These are phyloP conservation scores for Hipparchia sbordonii DNA, from an alignment of 2,888 invertebrate genomes.

Conservation along the genomic window DNA sequence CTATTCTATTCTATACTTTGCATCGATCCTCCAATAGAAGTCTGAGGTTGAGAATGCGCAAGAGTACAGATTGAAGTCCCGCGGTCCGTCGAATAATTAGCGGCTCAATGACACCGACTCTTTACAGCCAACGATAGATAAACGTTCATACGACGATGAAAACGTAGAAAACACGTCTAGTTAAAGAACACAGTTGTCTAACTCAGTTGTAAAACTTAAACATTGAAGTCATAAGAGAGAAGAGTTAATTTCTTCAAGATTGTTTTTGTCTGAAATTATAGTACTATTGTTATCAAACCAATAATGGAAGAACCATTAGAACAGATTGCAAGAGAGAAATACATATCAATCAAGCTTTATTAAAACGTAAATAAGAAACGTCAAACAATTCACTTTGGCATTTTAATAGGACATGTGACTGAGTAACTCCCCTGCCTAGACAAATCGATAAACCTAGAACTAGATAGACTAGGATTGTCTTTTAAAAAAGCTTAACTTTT, in stretches of 20 bases:
- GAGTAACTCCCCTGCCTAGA: not conserved
- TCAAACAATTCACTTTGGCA: not conserved
- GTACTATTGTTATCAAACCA: not conserved
- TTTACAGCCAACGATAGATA: not conserved
- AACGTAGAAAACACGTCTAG: not conserved
- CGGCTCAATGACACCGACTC: constrained; percentile 69
- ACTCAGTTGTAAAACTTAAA: too few relatives aligned
- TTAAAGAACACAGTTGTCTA: not conserved
- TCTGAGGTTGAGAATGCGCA: not conserved
- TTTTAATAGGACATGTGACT: not conserved
- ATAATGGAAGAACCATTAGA: not conserved
- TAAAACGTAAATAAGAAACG: not conserved
- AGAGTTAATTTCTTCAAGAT: not conserved
- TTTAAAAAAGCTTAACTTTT: not conserved
- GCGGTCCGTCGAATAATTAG: constrained; percentile 64
- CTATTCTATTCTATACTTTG: too few relatives aligned
- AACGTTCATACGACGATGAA: constrained; percentile 7
- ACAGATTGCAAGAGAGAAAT: not conserved
- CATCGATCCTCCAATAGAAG: not conserved
- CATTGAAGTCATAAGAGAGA: not conserved
- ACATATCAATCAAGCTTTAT: too few relatives aligned
- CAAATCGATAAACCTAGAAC: constrained; percentile 7
- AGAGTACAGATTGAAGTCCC: constrained; percentile 41
- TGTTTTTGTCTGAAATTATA: not conserved
- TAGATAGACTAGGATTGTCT: not conserved